These are phyloP conservation scores for Notodonta ziczac DNA, from an alignment of 2,888 invertebrate species.

Conservation along the genomic window DNA sequence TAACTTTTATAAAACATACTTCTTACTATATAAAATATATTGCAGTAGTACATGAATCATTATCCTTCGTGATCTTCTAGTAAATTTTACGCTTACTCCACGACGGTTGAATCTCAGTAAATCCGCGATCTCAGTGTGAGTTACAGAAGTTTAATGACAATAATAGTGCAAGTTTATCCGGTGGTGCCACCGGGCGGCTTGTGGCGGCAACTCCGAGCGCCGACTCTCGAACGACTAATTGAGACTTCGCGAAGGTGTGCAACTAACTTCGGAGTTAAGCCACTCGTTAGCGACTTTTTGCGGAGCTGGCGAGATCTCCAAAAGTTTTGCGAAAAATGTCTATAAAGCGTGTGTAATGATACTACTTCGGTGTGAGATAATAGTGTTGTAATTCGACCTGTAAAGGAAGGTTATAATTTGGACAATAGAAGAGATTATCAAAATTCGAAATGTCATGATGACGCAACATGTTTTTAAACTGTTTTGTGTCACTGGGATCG, in stretches of 20 bases:
- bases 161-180: conserved; percentile 63
- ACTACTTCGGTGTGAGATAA: too few relatives aligned
- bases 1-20: too few relatives aligned
- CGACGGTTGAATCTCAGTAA: conserved; percentile 8
- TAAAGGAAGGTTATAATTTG: too few relatives aligned
- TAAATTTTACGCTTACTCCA: too few relatives aligned
- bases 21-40: too few relatives aligned
- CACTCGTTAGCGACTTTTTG: conserved; percentile 78
- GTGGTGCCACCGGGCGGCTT: conserved; percentile 40
- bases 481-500: too few relatives aligned
- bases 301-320: conserved; percentile 66
- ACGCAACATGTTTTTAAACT: too few relatives aligned
- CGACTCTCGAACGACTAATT: conserved; percentile 56
- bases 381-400: too few relatives aligned
- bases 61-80: too few relatives aligned
- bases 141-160: conserved; percentile 54
- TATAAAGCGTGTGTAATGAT: background rate
- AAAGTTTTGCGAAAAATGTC: conserved; percentile 43
- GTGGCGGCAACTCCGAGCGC: conserved; percentile 28
- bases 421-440: too few relatives aligned
- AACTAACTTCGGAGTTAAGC: conserved; percentile 72
- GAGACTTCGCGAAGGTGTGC: conserved; percentile 53
- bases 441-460: too few relatives aligned
- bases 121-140: conserved; percentile 19
- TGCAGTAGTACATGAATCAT: too few relatives aligned